These are phyloP conservation scores for Drosophila parabipectinata DNA, from an alignment of 1,140 invertebrate species.

Conservation along the genomic window DNA sequence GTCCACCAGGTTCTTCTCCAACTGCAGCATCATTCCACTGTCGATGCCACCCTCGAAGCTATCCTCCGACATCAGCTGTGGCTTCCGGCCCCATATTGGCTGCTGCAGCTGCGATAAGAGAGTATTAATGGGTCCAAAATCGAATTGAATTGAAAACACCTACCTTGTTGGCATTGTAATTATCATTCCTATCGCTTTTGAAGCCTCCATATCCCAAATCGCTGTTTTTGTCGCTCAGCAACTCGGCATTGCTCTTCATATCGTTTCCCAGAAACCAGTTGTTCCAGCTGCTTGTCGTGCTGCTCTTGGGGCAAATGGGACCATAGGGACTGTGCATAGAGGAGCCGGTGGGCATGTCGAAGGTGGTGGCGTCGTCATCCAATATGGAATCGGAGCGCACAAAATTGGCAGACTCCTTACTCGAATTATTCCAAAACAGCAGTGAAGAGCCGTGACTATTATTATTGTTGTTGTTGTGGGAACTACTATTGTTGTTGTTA, in stretches of 20 bases:
- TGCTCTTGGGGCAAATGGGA: constrained; percentile 89
- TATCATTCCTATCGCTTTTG: constrained; percentile 52
- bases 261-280: constrained; percentile 61
- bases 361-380: constrained; percentile 90
- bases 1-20: constrained; percentile 75
- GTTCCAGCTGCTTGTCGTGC: constrained; percentile 61
- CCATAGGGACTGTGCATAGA: constrained; percentile 88
- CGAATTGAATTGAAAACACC: neutral
- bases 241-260: constrained; percentile 25
- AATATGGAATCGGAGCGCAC: constrained; percentile 87
- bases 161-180: constrained; percentile 61
- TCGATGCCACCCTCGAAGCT: constrained; percentile 76
- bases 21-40: constrained; percentile 73
- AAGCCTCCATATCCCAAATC: constrained; percentile 52
- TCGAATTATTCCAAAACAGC: constrained; percentile 60
- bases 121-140: neutral
- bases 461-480: constrained; percentile 24
- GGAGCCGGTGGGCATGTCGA: constrained; percentile 88
- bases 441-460: constrained; percentile 46
- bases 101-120: constrained; percentile 15
- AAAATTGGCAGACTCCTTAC: constrained; percentile 84
- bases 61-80: constrained; percentile 66
- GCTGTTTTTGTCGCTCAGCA: constrained; percentile 24
- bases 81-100: constrained; percentile 55
- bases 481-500: constrained; percentile 29